phyloP scores from a whole-genome alignment of 2,113 vertebrate species.

The Athene cunicularia region DNA sequence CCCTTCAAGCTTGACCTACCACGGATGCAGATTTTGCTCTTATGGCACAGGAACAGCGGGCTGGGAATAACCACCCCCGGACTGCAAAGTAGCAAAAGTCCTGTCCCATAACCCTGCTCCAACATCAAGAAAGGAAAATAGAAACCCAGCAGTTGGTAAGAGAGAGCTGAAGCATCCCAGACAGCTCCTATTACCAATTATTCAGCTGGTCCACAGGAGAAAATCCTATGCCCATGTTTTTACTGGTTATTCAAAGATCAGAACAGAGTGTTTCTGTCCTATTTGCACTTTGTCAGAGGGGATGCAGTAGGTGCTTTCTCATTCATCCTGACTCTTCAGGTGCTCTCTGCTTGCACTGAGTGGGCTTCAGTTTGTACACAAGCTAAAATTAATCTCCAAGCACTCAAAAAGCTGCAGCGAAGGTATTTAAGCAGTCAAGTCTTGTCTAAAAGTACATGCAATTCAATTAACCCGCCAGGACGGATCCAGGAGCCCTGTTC shows the following conservation, averaged over 20 bases:
- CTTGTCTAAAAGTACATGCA: background rate
- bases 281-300: background rate
- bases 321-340: background rate
- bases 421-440: background rate
- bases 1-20: background rate
- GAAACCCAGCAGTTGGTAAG: rapidly evolving
- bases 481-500: background rate
- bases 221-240: background rate
- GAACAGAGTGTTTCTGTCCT: rapidly evolving
- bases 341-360: background rate
- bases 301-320: background rate
- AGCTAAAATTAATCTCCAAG: background rate
- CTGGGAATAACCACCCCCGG: background rate
- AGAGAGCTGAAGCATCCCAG: background rate
- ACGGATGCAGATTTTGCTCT: rapidly evolving
- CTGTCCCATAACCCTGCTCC: background rate
- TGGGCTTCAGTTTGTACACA: background rate
- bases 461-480: background rate
- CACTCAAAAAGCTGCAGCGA: background rate
- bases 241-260: background rate
- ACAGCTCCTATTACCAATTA: background rate
- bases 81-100: background rate
- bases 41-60: rapidly evolving
- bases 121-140: background rate
- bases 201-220: background rate